Conservation (phyloP, 2,888 invertebrate species). For the Diarsia rubi region DNA sequence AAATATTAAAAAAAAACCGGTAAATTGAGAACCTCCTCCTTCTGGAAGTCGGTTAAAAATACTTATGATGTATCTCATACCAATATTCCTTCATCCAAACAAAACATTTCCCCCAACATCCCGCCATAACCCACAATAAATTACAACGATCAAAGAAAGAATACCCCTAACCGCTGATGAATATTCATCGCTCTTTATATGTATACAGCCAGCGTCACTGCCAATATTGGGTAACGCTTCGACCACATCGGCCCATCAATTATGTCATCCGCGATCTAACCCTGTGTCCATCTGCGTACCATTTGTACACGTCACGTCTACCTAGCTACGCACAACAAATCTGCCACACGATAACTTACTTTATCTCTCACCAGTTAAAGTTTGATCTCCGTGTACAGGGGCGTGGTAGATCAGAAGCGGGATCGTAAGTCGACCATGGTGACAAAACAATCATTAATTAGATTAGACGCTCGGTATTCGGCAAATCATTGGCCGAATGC, state of each 20-base stretch:
- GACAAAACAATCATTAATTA: slow-evolving; percentile 86
- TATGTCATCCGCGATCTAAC: slow-evolving; percentile 86
- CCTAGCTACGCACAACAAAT: slow-evolving; percentile 67
- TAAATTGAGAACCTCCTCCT: no score
- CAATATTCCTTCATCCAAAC: not conserved
- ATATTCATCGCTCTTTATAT: slow-evolving; percentile 74
- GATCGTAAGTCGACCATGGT: slow-evolving; percentile 79
- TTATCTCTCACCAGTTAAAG: slow-evolving; percentile 62
- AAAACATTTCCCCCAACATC: slow-evolving; percentile 17
- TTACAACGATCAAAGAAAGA: slow-evolving; percentile 61
- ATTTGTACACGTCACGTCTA: slow-evolving; percentile 84
- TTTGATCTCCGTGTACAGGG: slow-evolving; percentile 37
- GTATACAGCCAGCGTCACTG: slow-evolving; percentile 71
- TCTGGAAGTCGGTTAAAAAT: no score
- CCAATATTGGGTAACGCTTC: slow-evolving; percentile 73
- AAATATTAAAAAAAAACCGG: no score
- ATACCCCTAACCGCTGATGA: slow-evolving; percentile 65
- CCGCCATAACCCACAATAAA: slow-evolving; percentile 52
- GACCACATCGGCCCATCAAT: slow-evolving; percentile 83
- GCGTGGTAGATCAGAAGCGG: slow-evolving; percentile 69
- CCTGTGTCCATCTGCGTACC: slow-evolving; percentile 84
- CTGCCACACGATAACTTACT: slow-evolving; percentile 60
- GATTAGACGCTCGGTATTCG: slow-evolving; percentile 76
- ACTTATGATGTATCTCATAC: not conserved
- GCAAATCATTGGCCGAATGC: slow-evolving; percentile 81